These are phyloP conservation scores for Pica pica DNA, from an alignment of 2,113 vertebrate species.

Conservation along the genomic window DNA sequence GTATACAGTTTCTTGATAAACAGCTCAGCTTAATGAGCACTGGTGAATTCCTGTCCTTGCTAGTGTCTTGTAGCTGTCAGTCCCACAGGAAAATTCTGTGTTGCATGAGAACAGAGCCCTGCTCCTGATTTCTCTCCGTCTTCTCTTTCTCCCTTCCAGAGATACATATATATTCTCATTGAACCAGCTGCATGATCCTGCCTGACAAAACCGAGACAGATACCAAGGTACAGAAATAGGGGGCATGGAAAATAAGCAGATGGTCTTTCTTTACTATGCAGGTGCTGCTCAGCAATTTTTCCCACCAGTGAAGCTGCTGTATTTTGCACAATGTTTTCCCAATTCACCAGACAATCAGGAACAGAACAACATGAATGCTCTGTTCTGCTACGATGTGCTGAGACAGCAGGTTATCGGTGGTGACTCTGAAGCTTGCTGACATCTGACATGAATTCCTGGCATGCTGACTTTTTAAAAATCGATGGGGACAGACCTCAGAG, in stretches of 20 bases:
- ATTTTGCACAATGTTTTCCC: constrained; percentile 69
- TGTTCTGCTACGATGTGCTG: constrained; percentile 60
- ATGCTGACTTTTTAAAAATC: constrained; percentile 67
- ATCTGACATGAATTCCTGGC: constrained; percentile 74
- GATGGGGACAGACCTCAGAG: constrained; percentile 68
- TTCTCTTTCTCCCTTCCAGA: not conserved
- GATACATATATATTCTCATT: not conserved
- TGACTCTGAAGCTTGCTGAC: constrained; percentile 67
- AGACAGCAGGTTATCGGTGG: constrained; percentile 67
- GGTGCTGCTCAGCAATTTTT: constrained; percentile 65
- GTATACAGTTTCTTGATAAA: not conserved
- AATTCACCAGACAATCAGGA: constrained; percentile 71
- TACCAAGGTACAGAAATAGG: not conserved
- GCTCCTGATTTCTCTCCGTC: not conserved
- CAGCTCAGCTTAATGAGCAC: not conserved
- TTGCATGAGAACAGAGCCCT: not conserved
- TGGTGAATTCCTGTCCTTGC: not conserved
- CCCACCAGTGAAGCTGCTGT: constrained; percentile 52
- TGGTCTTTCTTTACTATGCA: constrained; percentile 65
- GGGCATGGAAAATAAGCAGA: constrained; percentile 51
- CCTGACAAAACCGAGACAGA: not conserved
- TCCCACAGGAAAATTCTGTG: not conserved
- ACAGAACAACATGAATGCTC: constrained; percentile 47
- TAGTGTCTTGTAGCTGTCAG: not conserved
- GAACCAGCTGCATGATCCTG: not conserved